phyloP scores from a whole-genome alignment of 2,113 vertebrate species.

The Trogon surrucura region DNA sequence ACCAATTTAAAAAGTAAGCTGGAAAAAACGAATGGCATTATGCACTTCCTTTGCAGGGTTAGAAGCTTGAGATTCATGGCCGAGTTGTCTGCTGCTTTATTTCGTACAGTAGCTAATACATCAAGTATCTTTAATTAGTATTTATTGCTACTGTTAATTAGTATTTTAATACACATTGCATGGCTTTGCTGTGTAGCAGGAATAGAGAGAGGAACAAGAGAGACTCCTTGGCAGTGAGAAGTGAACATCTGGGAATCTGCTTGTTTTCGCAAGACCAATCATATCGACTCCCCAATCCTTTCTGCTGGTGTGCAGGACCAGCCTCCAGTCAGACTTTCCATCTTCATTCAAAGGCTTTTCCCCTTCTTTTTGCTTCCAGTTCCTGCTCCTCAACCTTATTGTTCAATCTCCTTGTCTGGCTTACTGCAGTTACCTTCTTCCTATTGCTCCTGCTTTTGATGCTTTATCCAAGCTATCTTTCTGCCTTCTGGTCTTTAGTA shows the following conservation, averaged over 20 bases:
- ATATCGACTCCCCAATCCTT: neutral
- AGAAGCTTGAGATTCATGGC: neutral
- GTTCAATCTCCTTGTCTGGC: neutral
- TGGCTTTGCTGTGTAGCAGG: neutral
- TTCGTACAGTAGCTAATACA: neutral
- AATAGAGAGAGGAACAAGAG: neutral
- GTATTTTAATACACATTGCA: neutral
- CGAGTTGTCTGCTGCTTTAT: neutral
- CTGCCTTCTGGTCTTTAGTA: neutral
- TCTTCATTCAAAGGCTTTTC: neutral
- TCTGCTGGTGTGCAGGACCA: neutral
- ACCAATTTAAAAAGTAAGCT: neutral
- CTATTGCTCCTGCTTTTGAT: neutral
- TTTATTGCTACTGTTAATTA: neutral
- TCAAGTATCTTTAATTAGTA: neutral
- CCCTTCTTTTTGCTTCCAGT: neutral
- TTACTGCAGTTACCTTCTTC: neutral
- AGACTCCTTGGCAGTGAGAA: neutral
- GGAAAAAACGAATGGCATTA: neutral
- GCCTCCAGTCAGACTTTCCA: neutral
- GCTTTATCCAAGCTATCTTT: neutral
- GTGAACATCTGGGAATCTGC: neutral
- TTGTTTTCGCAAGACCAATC: accelerated
- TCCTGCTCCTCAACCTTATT: neutral
- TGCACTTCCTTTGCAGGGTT: neutral